Percentiles rank a stretch among this genome's conserved stretches.
phyloP scores from a whole-genome alignment of 2,888 invertebrate species.

The Acleris laterana region DNA sequence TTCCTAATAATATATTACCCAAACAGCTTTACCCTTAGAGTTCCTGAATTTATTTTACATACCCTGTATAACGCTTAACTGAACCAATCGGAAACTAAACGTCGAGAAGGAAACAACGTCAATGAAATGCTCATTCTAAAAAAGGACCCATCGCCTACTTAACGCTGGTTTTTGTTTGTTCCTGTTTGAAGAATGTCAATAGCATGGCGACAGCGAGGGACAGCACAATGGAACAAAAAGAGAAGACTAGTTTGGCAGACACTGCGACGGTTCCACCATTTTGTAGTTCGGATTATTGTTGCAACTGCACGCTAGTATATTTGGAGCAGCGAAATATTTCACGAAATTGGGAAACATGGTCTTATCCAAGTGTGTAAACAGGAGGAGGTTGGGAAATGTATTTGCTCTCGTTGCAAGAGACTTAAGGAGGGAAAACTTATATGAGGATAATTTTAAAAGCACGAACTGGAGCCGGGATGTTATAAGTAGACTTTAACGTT shows the following conservation, averaged over 20 bases:
- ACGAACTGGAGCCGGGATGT: too few relatives aligned
- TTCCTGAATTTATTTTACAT: too few relatives aligned
- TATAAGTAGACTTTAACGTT: too few relatives aligned
- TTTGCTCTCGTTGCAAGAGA: too few relatives aligned
- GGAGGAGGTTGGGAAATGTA: too few relatives aligned
- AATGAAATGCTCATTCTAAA: conserved; percentile 3
- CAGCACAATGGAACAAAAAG: conserved; percentile 26
- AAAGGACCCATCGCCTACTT: conserved; percentile 9
- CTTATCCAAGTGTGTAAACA: neutral
- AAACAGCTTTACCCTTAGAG: too few relatives aligned
- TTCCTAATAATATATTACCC: too few relatives aligned
- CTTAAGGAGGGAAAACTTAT: too few relatives aligned
- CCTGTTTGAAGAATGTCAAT: conserved; percentile 29
- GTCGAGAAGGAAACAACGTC: conserved; percentile 4
- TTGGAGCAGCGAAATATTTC: conserved; percentile 9
- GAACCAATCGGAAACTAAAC: neutral
- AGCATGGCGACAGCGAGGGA: conserved; percentile 28
- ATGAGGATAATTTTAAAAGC: too few relatives aligned
- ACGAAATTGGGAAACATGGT: neutral
- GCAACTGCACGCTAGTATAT: conserved; percentile 10
- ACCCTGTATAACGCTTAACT: too few relatives aligned
- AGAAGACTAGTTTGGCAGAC: conserved; percentile 11
- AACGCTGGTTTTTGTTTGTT: conserved; percentile 12
- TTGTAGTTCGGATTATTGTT: conserved; percentile 26
- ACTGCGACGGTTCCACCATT: conserved; percentile 22